These are phyloP conservation scores for Pachliopta kotzebuea DNA, from an alignment of 2,888 invertebrate species.

Conservation along the genomic window DNA sequence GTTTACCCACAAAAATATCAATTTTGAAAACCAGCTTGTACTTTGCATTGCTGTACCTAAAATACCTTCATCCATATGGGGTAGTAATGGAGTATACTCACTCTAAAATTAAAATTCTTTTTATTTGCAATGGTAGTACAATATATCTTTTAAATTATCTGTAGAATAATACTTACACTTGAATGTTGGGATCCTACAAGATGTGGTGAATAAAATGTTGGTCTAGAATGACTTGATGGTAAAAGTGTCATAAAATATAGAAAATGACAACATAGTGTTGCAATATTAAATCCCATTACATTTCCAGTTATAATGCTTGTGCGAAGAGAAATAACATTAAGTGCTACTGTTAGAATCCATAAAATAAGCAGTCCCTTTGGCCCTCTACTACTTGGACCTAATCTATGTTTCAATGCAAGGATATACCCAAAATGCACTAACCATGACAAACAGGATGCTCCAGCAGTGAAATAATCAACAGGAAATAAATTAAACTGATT, in stretches of 20 bases:
- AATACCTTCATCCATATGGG: conserved; percentile 85
- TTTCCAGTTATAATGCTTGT: conserved; percentile 79
- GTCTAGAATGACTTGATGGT: conserved; percentile 79
- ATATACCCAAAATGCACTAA: conserved; percentile 89
- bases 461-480: conserved; percentile 86
- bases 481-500: conserved; percentile 75
- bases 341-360: conserved; percentile 84
- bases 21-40: conserved; percentile 83
- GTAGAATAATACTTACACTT: conserved; percentile 61
- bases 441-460: conserved; percentile 89
- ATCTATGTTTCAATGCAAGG: conserved; percentile 83
- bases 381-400: conserved; percentile 86
- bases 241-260: conserved; percentile 86
- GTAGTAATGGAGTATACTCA: conserved; percentile 82
- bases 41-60: conserved; percentile 92
- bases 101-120: conserved; percentile 55
- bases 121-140: not conserved
- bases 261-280: conserved; percentile 82
- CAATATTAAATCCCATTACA: conserved; percentile 79
- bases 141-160: not conserved
- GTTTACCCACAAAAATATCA: conserved; percentile 94
- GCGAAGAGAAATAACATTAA: conserved; percentile 85
- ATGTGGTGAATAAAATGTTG: conserved; percentile 71
- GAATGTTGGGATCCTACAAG: conserved; percentile 75
- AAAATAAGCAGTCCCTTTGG: conserved; percentile 84